Evolutionary conservation across 2,888 invertebrate genomes (phyloP).

Genomic region (Anarsia innoxiella): DNA sequence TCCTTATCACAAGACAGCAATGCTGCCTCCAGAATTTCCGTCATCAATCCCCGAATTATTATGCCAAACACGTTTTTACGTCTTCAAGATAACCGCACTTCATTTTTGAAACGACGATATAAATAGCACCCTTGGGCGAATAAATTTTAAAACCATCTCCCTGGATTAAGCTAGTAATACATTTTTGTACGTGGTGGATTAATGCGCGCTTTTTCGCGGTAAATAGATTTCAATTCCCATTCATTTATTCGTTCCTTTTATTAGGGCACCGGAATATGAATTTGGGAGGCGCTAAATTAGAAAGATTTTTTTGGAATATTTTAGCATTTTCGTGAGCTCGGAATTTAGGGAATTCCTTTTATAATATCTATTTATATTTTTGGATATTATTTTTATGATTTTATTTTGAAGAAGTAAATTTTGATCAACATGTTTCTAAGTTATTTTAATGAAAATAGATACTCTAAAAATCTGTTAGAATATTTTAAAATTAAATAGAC

Average conservation of each 20-base stretch:
- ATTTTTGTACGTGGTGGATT: conserved; percentile 25
- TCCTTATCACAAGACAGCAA: too few relatives aligned
- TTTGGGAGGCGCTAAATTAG: too few relatives aligned
- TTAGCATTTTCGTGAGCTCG: too few relatives aligned
- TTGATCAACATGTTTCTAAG: too few relatives aligned
- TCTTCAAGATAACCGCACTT: conserved; percentile 68
- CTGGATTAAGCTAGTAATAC: conserved; percentile 34
- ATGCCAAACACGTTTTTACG: conserved; percentile 63
- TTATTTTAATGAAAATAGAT: too few relatives aligned
- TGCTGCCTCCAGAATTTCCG: conserved; percentile 3
- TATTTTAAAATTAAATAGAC: too few relatives aligned
- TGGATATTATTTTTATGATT: too few relatives aligned
- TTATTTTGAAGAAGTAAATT: too few relatives aligned
- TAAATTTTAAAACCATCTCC: conserved; percentile 65
- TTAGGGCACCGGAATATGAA: not conserved
- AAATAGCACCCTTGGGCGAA: conserved; percentile 65
- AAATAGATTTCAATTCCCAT: conserved; percentile 13
- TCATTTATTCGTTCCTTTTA: conserved; percentile 8
- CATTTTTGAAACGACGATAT: conserved; percentile 70
- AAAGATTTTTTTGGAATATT: too few relatives aligned
- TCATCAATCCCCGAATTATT: conserved; percentile 32
- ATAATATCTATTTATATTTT: too few relatives aligned
- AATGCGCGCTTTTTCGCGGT: conserved; percentile 23
- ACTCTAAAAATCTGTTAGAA: too few relatives aligned
- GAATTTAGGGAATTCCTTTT: too few relatives aligned